phyloP scores from a whole-genome alignment of 2,797 vertebrate species.

The Onychomys leucogaster region DNA sequence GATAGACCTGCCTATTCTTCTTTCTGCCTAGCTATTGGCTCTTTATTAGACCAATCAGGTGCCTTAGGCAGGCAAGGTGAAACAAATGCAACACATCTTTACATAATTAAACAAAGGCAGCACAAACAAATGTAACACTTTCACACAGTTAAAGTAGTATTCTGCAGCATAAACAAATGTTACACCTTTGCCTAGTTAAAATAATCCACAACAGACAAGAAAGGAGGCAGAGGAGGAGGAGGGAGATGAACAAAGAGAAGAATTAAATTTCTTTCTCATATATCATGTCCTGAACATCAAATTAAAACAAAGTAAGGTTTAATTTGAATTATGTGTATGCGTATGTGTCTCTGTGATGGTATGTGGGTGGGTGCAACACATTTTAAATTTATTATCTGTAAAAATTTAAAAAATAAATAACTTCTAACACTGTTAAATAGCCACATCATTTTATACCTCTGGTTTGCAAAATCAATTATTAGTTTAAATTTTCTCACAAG shows the following conservation, averaged over 20 bases:
- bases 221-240: neutral
- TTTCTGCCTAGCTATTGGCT: neutral
- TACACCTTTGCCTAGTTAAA: neutral
- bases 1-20: neutral
- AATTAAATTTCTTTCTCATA: neutral
- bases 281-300: neutral
- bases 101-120: neutral
- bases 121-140: neutral
- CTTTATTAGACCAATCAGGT: neutral
- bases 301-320: neutral
- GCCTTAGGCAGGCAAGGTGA: neutral
- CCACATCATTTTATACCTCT: neutral
- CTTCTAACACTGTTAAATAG: neutral
- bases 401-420: neutral
- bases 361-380: neutral
- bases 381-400: neutral
- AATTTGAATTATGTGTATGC: neutral
- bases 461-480: neutral
- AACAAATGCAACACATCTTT: neutral
- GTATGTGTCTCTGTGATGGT: neutral
- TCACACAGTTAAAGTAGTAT: neutral
- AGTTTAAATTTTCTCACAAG: slow-evolving; percentile 1
- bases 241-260: neutral
- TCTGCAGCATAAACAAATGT: neutral
- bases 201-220: neutral